A percentile compares a stretch with the other conserved stretches of the same genome.
phyloP scores from a whole-genome alignment of 2,113 vertebrate genomes.

The Sebastes schlegelii region DNA sequence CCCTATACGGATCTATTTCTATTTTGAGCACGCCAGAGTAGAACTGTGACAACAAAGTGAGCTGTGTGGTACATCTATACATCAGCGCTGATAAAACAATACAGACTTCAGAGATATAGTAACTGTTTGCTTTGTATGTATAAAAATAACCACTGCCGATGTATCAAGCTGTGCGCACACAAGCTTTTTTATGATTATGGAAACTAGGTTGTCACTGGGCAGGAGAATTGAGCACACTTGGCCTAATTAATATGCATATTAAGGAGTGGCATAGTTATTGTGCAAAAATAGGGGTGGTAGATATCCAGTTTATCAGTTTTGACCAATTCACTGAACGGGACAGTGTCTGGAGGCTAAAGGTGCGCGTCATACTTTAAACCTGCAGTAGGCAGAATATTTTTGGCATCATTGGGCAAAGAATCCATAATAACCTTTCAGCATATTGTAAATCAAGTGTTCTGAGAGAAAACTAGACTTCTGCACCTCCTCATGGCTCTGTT shows the following conservation, averaged over 20 bases:
- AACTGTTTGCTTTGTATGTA: not conserved
- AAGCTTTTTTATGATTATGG: constrained; percentile 10
- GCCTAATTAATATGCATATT: constrained; percentile 21
- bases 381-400: no score
- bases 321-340: not conserved
- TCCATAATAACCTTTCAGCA: no score
- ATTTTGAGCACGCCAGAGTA: constrained; percentile 22
- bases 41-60: not conserved
- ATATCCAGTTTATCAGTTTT: not conserved
- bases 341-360: not conserved
- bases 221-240: constrained; percentile 22
- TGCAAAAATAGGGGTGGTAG: not conserved
- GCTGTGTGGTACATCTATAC: not conserved
- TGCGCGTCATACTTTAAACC: not conserved
- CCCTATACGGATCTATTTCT: not conserved
- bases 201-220: constrained; percentile 43
- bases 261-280: constrained; percentile 9
- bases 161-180: constrained; percentile 5
- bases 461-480: no score
- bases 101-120: not conserved
- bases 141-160: constrained; percentile 28
- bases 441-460: no score
- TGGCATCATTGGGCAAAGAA: no score
- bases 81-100: not conserved
- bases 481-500: no score